Evolutionary conservation across 2,888 invertebrate genomes (phyloP), one percentile per base, ranked within the genome.

Genomic region (Dryococelus australis): DNA sequence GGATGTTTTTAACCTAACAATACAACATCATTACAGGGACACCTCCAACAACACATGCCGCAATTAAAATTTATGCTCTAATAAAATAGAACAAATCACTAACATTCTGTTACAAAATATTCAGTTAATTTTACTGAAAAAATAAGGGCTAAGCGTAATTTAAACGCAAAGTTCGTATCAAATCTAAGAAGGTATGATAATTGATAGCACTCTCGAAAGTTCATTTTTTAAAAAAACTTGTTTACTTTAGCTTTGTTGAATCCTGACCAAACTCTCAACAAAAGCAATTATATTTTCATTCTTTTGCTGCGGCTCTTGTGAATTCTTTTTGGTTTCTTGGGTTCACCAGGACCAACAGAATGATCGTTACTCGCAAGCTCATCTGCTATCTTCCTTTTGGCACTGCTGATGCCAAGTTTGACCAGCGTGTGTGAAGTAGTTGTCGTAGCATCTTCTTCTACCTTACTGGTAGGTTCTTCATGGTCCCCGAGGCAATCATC

Each of bases 251-350:
- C 20, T 79, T 24, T 79, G 27, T 26, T 26, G 27, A n/a, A 20
- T 26, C 24, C 28, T 13, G 26, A 80, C 26, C 80, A 12, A 12
- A 28, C 10, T 35, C 4, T 80, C 28, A 80, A 80, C 26, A 8
- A 27, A 13, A 80, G 26, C 13, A 80, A n/a, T 28, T 87, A 87
- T 10, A 87, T 51, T 81, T 87, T 87, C 43, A 53, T 43, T 26
- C 87, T 78, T 53, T 87, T 87, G 79, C 87, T 85, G 43, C 87
- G 87, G 28, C 87, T 85, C 53, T 87, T 87, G 51, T 85, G 85
- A 10, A 80, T 87, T n/a, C 87, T 80, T 80, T 85, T 85, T 6
- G 80, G 87, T 35, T 85, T 85, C 85, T 85, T 85, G 24, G 43
- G 28, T 28, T 83, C 83, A 35, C 83, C 43, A n/a, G 13, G 83